These are phyloP conservation scores for Stegostoma tigrinum DNA, from an alignment of 2,113 vertebrate species.

Conservation along the genomic window DNA sequence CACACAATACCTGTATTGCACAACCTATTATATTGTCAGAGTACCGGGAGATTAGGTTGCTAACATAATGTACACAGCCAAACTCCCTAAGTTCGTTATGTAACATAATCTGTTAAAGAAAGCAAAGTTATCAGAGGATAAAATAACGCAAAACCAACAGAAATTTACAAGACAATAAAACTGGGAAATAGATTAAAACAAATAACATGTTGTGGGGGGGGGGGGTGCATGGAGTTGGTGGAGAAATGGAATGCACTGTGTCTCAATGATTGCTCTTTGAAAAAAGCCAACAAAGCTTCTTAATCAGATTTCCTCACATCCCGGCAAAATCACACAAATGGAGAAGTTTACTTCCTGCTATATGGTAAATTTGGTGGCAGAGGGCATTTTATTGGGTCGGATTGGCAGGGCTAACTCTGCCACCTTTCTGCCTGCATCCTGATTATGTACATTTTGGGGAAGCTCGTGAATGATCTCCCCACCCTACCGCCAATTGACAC, in stretches of 20 bases:
- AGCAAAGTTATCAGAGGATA: background rate
- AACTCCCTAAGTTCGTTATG: conserved; percentile 6
- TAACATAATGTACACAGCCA: background rate
- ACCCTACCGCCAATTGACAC: too few species aligned
- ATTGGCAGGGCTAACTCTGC: background rate
- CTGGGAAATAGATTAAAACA: background rate
- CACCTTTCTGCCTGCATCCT: background rate
- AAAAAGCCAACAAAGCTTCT: background rate
- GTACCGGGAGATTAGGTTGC: background rate
- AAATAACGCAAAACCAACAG: background rate
- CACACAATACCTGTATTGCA: too few species aligned
- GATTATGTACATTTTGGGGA: background rate
- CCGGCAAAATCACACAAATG: background rate
- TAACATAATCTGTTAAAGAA: conserved; percentile 25
- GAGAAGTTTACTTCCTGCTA: background rate
- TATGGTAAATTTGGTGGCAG: background rate
- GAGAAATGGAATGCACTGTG: background rate
- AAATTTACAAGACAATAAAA: conserved; percentile 1
- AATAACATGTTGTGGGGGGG: background rate
- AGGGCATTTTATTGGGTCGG: background rate
- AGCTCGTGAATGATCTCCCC: background rate
- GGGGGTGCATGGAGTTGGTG: too few species aligned
- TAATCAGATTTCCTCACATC: background rate
- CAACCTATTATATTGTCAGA: background rate
- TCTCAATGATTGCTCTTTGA: too few species aligned